Conservation (phyloP, 1,140 invertebrate genomes). For the Hydropsyche tenuis region DNA sequence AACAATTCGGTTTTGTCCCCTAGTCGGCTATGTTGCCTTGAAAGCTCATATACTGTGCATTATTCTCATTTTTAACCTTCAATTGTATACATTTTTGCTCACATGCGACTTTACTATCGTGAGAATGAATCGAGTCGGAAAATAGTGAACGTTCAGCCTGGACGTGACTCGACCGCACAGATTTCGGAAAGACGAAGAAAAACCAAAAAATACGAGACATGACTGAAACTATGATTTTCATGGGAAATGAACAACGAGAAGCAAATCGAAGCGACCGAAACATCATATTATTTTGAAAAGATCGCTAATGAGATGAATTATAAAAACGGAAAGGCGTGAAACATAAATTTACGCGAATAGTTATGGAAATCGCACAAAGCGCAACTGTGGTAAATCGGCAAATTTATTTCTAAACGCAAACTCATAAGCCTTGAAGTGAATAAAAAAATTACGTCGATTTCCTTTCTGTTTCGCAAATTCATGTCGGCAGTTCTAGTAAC, state of each 20-base stretch:
- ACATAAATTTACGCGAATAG: no score
- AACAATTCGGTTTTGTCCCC: constrained; percentile 7
- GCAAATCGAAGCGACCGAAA: neutral
- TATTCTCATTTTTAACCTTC: constrained; percentile 23
- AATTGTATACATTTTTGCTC: constrained; percentile 3
- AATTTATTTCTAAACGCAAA: constrained; percentile 1
- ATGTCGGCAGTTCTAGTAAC: constrained; percentile 8
- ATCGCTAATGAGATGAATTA: no score
- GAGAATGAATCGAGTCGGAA: neutral
- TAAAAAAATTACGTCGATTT: constrained; percentile 14
- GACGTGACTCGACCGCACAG: neutral
- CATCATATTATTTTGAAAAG: no score
- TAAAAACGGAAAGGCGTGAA: no score
- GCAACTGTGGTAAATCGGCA: constrained; percentile 6
- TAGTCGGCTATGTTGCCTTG: constrained; percentile 11
- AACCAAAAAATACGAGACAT: neutral
- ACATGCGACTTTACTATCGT: neutral
- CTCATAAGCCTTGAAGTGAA: constrained; percentile 9
- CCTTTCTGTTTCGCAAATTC: constrained; percentile 22
- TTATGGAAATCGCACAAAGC: neutral
- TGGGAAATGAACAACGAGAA: constrained; percentile 3
- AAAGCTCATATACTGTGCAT: constrained; percentile 1
- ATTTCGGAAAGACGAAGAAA: neutral
- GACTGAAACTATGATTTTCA: constrained; percentile 1
- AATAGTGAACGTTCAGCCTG: neutral